These are phyloP conservation scores for Salarias fasciatus DNA, from an alignment of 2,797 vertebrate species.

Conservation along the genomic window DNA sequence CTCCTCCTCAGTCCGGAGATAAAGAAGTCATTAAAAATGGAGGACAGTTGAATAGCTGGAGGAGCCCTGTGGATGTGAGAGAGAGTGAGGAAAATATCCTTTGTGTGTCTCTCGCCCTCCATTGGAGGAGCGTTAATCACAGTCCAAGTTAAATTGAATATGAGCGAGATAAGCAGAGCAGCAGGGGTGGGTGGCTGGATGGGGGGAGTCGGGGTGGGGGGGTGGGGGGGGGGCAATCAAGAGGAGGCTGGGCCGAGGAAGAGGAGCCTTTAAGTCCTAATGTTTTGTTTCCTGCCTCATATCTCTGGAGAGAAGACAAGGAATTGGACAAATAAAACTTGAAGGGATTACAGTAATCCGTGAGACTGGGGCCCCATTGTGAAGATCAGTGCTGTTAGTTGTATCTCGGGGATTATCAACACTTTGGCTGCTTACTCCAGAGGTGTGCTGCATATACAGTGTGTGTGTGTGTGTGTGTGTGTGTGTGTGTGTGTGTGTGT, in stretches of 20 bases:
- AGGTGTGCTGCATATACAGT: slow-evolving; percentile 64
- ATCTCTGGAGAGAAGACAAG: slow-evolving; percentile 76
- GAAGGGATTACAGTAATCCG: slow-evolving; percentile 83
- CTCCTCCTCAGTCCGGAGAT: slow-evolving; percentile 77
- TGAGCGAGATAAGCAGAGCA: slow-evolving; percentile 78
- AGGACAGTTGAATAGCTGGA: slow-evolving; percentile 78
- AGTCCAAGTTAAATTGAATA: slow-evolving; percentile 83
- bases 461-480: slow-evolving; percentile 44
- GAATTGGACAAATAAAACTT: slow-evolving; percentile 83
- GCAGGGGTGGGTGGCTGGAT: slow-evolving; percentile 44
- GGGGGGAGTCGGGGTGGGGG: background rate
- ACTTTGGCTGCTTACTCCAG: slow-evolving; percentile 69
- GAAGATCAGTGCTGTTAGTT: slow-evolving; percentile 76
- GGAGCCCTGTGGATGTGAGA: slow-evolving; percentile 68
- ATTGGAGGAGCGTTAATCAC: slow-evolving; percentile 80
- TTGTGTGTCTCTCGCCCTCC: slow-evolving; percentile 74
- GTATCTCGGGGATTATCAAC: slow-evolving; percentile 79
- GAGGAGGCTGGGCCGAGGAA: slow-evolving; percentile 55
- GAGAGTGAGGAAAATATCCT: slow-evolving; percentile 65
- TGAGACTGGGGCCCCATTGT: slow-evolving; percentile 71
- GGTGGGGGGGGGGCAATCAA: slow-evolving; percentile 41
- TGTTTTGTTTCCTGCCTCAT: slow-evolving; percentile 79
- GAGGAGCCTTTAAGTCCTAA: slow-evolving; percentile 78
- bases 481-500: too few species aligned
- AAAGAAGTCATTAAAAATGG: slow-evolving; percentile 84